Evolutionary conservation across 2,888 invertebrate species (phyloP).

Genomic region (Diogma glabrata): DNA sequence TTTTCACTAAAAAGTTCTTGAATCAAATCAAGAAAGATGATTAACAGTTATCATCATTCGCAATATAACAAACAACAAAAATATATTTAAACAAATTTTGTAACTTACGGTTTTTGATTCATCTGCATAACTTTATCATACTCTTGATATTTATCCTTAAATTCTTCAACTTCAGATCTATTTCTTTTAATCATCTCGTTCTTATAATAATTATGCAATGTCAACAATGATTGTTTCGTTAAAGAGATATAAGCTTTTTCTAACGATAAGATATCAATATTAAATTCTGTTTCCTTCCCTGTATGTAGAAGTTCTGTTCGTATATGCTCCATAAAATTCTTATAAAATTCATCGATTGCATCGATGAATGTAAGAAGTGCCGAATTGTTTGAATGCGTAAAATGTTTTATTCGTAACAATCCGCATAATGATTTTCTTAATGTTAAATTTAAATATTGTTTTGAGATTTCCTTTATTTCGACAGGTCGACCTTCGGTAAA

Average conservation of each 20-base stretch:
- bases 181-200: conserved; percentile 32
- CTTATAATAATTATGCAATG: conserved; percentile 34
- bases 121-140: conserved; percentile 36
- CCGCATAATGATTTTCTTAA: conserved; percentile 33
- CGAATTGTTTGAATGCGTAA: conserved; percentile 31
- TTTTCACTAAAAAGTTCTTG: too few species aligned
- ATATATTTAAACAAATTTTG: too few species aligned
- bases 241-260: conserved; percentile 30
- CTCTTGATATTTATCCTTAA: conserved; percentile 30
- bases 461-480: conserved; percentile 25
- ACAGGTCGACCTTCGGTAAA: conserved; percentile 29
- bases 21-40: too few species aligned
- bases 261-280: conserved; percentile 23
- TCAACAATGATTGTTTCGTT: conserved; percentile 29
- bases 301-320: conserved; percentile 21
- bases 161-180: conserved; percentile 30
- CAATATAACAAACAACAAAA: too few species aligned
- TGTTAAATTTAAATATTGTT: conserved; percentile 24
- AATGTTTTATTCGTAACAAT: conserved; percentile 31
- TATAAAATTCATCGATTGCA: conserved; percentile 31
- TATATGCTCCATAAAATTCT: conserved; percentile 26
- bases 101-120: conserved; percentile 30
- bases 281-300: conserved; percentile 7
- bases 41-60: too few species aligned
- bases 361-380: conserved; percentile 30